A percentile compares a stretch with the other conserved stretches of the same genome.
Evolutionary conservation across 2,113 vertebrate species (phyloP).

Genomic region (Hippocampus zosterae): DNA sequence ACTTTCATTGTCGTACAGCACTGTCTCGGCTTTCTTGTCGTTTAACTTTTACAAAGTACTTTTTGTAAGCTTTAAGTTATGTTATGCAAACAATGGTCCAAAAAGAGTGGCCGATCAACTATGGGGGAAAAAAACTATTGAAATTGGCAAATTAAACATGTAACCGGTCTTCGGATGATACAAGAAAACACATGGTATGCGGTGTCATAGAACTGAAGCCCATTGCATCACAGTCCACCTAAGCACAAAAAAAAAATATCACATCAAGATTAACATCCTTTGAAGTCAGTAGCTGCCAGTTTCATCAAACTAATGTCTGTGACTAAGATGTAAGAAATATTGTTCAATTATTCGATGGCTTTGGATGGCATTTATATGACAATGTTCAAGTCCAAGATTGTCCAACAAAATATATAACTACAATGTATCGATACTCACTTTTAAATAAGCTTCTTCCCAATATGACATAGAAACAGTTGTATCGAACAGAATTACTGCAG

Average conservation of each 20-base stretch:
- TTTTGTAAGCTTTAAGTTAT: no score
- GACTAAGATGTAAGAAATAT: background rate
- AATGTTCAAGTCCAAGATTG: conserved; percentile 28
- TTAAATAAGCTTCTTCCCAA: background rate
- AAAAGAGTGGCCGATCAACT: background rate
- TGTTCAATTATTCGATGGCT: conserved; percentile 18
- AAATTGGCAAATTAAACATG: background rate
- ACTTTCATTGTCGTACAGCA: background rate
- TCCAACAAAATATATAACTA: conserved; percentile 14
- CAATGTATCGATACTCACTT: background rate
- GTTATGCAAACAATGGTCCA: no score
- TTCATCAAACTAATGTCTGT: background rate
- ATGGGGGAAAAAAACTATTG: background rate
- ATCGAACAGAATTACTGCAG: conserved; percentile 9
- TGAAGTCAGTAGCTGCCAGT: conserved; percentile 18
- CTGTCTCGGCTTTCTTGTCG: background rate
- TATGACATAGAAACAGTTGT: conserved; percentile 19
- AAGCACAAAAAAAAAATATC: conserved; percentile 4
- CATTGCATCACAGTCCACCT: conserved; percentile 10
- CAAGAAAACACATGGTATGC: background rate
- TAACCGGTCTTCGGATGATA: background rate
- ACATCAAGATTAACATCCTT: conserved; percentile 2
- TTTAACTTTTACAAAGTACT: background rate
- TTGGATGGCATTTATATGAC: conserved; percentile 19
- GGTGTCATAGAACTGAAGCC: conserved; percentile 7